Conservation (phyloP, 2,797 vertebrate genomes). For the Discoglossus pictus region DNA sequence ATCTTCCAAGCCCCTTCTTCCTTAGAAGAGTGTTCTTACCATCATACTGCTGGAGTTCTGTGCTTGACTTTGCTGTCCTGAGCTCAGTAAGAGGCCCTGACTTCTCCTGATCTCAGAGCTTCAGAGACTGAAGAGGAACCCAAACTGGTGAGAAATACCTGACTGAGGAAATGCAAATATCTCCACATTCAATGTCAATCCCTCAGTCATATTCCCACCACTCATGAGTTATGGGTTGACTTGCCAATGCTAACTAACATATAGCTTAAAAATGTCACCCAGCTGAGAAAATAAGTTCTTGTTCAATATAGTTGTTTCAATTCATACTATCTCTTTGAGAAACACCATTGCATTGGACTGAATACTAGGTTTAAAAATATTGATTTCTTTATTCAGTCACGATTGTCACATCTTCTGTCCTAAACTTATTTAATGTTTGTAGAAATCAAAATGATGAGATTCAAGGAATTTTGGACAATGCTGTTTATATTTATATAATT, state of each 20-base stretch:
- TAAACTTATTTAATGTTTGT: no score
- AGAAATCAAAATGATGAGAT: no score
- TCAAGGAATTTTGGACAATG: no score
- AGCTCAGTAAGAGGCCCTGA: conserved; percentile 14
- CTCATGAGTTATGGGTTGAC: conserved; percentile 26
- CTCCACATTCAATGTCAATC: conserved; percentile 9
- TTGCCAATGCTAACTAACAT: conserved; percentile 22
- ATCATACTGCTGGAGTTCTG: conserved; percentile 12
- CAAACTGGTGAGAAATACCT: conserved; percentile 75
- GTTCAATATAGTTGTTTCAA: no score
- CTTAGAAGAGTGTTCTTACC: neutral
- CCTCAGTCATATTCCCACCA: conserved; percentile 21
- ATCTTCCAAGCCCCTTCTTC: neutral
- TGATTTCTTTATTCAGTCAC: no score
- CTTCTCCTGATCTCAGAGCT: conserved; percentile 3
- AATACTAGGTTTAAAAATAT: no score
- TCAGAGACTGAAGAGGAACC: conserved; percentile 45
- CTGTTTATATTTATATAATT: no score
- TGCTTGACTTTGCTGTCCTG: neutral
- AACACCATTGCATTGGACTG: no score
- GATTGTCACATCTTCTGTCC: no score
- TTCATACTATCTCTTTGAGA: no score
- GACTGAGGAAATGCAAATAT: conserved; percentile 43
- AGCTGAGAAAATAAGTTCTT: conserved; percentile 16
- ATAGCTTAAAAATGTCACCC: conserved; percentile 15